Conservation (phyloP, 2,888 invertebrate species). For the Diabrotica balteata region DNA sequence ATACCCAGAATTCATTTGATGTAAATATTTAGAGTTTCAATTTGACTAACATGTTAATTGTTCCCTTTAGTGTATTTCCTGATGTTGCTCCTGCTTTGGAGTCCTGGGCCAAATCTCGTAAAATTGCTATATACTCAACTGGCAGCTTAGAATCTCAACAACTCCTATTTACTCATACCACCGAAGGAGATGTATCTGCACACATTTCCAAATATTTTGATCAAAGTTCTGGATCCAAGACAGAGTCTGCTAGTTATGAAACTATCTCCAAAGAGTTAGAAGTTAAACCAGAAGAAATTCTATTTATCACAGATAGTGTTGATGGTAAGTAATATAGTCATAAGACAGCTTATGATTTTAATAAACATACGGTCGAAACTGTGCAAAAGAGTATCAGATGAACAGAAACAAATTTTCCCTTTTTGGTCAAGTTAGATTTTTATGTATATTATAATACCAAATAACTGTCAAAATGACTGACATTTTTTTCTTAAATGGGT, state of each 20-base stretch:
- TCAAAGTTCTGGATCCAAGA: constrained; percentile 83
- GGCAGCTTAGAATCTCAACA: constrained; percentile 92
- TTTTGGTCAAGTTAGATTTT: too few species aligned
- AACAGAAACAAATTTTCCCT: too few species aligned
- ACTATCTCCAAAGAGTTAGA: constrained; percentile 76
- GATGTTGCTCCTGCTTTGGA: constrained; percentile 82
- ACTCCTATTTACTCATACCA: constrained; percentile 79
- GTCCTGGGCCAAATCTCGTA: constrained; percentile 70
- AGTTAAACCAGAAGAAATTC: constrained; percentile 69
- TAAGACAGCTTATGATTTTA: neutral
- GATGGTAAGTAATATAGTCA: constrained; percentile 68
- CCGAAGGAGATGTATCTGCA: constrained; percentile 78
- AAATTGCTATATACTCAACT: constrained; percentile 89
- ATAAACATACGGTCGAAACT: too few species aligned
- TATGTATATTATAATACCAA: too few species aligned
- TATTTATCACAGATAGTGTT: constrained; percentile 87
- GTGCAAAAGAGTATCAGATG: too few species aligned
- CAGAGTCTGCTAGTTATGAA: constrained; percentile 77
- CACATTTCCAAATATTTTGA: constrained; percentile 84
- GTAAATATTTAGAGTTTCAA: too few species aligned
- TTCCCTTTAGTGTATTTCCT: constrained; percentile 77
- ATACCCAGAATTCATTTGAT: too few species aligned
- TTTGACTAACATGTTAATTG: too few species aligned
- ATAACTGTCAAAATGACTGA: too few species aligned
- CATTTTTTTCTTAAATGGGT: too few species aligned